Conservation (phyloP, 1,140 invertebrate genomes). For the Tetranychus urticae region DNA sequence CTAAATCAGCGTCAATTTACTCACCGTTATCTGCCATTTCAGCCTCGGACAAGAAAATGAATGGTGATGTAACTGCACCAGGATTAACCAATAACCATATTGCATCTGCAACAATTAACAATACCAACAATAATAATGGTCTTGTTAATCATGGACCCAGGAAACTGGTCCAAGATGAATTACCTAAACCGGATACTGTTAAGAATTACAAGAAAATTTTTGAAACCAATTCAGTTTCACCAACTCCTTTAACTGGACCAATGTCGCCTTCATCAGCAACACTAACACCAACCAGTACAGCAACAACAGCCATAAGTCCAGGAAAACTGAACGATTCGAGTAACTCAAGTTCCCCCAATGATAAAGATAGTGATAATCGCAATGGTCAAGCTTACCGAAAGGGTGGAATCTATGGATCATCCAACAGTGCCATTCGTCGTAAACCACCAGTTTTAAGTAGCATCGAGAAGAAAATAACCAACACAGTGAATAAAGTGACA, state of each 20-base stretch:
- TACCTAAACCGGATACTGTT: constrained; percentile 58
- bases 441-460: constrained; percentile 15
- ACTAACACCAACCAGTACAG: not conserved
- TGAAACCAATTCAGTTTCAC: constrained; percentile 25
- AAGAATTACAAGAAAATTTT: constrained; percentile 58
- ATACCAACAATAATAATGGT: no score
- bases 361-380: not conserved
- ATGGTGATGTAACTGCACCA: no score
- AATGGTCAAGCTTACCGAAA: not conserved
- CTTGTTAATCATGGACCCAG: no score
- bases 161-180: constrained; percentile 27
- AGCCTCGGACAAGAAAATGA: no score
- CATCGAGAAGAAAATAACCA: not conserved
- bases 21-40: no score
- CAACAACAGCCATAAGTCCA: not conserved
- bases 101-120: no score
- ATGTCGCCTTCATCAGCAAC: not conserved
- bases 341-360: not conserved
- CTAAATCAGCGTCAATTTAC: no score
- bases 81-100: no score
- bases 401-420: not conserved
- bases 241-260: not conserved
- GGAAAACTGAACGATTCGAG: not conserved
- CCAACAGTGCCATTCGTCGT: not conserved
- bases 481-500: not conserved